These are phyloP conservation scores for Microtus montanus DNA, from an alignment of 2,113 vertebrate species.

Conservation along the genomic window DNA sequence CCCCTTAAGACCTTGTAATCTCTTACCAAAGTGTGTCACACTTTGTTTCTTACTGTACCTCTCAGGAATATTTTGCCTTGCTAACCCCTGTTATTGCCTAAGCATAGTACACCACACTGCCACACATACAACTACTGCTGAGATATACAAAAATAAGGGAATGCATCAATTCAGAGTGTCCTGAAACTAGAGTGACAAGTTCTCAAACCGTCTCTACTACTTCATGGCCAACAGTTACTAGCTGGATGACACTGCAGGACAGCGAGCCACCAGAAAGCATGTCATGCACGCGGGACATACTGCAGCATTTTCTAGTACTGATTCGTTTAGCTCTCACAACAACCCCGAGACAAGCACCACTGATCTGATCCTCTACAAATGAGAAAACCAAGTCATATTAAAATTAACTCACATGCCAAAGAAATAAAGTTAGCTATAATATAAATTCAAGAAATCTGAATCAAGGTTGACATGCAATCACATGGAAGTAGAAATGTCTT, in stretches of 20 bases:
- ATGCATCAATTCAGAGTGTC: not conserved
- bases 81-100: not conserved
- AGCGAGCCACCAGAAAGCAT: not conserved
- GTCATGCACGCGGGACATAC: not conserved
- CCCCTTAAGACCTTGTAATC: too few relatives aligned
- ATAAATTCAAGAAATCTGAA: constrained; percentile 7
- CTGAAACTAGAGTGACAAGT: constrained; percentile 38
- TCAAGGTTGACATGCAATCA: not conserved
- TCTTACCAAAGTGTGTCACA: too few relatives aligned
- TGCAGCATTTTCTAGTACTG: not conserved
- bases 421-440: constrained; percentile 29
- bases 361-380: constrained; percentile 17
- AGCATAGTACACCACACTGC: not conserved
- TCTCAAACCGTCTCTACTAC: constrained; percentile 22
- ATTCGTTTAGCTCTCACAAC: constrained; percentile 41
- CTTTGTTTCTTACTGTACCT: too few relatives aligned
- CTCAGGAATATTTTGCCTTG: not conserved
- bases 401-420: constrained; percentile 38
- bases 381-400: not conserved
- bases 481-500: constrained; percentile 6
- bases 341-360: not conserved
- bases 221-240: not conserved
- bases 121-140: not conserved
- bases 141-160: constrained; percentile 20
- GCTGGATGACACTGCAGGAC: constrained; percentile 21